Percentiles rank a stretch among this genome's conserved stretches.
phyloP scores from a whole-genome alignment of 2,888 invertebrate species.

The Mythimna lalbum region DNA sequence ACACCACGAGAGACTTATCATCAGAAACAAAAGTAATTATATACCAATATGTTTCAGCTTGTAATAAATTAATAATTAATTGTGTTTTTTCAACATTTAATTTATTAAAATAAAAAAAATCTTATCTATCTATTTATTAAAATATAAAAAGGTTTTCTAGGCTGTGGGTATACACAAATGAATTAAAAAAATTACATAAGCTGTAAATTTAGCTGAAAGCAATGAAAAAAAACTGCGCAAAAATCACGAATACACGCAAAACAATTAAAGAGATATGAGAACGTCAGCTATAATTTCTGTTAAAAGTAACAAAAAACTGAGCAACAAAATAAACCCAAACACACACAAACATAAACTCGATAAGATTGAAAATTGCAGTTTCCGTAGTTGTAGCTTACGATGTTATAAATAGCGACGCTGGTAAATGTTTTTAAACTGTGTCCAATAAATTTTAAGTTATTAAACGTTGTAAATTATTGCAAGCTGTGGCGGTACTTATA shows the following conservation, averaged over 20 bases:
- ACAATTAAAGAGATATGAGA: not conserved
- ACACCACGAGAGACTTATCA: not conserved
- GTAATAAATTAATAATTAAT: too few relatives aligned
- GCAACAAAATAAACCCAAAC: not conserved
- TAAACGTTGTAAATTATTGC: slow-evolving; percentile 23
- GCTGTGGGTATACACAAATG: not conserved
- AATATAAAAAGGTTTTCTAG: too few relatives aligned
- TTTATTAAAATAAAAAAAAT: too few relatives aligned
- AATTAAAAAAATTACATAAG: too few relatives aligned
- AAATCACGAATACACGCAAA: too few relatives aligned
- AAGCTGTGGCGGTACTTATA: slow-evolving; percentile 30
- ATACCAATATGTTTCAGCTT: too few relatives aligned
- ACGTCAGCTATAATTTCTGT: too few relatives aligned
- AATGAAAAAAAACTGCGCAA: too few relatives aligned
- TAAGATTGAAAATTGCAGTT: not conserved
- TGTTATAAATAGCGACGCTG: not conserved
- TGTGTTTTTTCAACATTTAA: too few relatives aligned
- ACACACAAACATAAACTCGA: not conserved
- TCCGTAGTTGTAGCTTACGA: not conserved
- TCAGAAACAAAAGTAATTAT: too few relatives aligned
- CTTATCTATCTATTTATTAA: too few relatives aligned
- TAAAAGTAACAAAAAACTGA: not conserved
- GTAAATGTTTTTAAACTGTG: slow-evolving; percentile 7
- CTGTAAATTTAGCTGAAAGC: not conserved
- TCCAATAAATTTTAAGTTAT: slow-evolving; percentile 17